These are phyloP conservation scores for Rhabdomys pumilio DNA, from an alignment of 2,797 vertebrate species.

Conservation along the genomic window DNA sequence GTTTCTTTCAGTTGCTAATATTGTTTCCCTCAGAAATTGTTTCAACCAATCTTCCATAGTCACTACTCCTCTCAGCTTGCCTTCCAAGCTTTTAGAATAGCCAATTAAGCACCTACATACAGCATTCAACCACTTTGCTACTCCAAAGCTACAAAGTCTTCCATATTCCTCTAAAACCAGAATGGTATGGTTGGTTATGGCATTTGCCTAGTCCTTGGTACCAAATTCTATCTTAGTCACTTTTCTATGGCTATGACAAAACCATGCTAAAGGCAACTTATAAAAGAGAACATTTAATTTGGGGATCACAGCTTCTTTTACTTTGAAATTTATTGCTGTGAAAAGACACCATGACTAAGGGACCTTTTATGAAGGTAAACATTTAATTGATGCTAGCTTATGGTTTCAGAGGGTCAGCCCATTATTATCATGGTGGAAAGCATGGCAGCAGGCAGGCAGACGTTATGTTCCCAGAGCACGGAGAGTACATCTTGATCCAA, in stretches of 20 bases:
- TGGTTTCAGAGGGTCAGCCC: no score
- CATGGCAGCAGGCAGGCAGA: neutral
- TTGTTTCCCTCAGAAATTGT: neutral
- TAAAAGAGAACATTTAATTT: neutral
- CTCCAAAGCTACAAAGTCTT: neutral
- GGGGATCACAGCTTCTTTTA: neutral
- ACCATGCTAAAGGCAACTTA: neutral
- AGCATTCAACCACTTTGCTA: neutral
- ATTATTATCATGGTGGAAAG: neutral
- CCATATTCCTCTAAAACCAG: neutral
- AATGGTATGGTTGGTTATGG: neutral
- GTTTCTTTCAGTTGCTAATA: neutral
- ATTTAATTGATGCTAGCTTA: no score
- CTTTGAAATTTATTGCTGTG: neutral
- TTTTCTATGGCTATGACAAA: neutral
- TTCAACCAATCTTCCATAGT: neutral
- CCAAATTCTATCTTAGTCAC: neutral
- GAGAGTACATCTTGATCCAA: neutral
- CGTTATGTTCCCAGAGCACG: neutral
- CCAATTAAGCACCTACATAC: neutral
- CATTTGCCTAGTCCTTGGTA: neutral
- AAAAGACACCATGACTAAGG: neutral
- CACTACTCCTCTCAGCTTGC: neutral
- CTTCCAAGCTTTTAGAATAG: neutral
- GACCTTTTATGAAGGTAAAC: no score